Percentiles rank a stretch among this genome's conserved stretches.
phyloP scores from a whole-genome alignment of 2,888 invertebrate species.

The Lepetodrilus schrolli region DNA sequence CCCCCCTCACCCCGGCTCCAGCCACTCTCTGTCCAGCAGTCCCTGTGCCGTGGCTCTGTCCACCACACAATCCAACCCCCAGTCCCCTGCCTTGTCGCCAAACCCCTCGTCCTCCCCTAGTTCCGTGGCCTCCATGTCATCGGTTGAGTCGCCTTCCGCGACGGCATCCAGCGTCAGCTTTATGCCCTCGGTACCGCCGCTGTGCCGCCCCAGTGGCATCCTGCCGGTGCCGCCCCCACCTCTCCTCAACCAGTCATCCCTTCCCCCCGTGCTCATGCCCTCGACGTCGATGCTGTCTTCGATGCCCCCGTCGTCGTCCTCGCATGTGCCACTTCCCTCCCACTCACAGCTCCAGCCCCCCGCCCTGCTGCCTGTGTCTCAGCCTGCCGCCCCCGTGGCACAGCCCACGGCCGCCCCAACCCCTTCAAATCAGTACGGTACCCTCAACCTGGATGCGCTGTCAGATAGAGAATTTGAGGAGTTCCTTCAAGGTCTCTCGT shows the following conservation, averaged over 20 bases:
- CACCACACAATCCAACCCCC: conserved; percentile 30
- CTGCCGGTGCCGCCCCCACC: conserved; percentile 38
- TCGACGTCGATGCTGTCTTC: neutral
- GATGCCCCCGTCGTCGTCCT: conserved; percentile 28
- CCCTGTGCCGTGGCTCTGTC: conserved; percentile 31
- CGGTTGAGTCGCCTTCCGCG: conserved; percentile 45
- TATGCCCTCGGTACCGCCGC: conserved; percentile 38
- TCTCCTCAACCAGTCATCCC: conserved; percentile 36
- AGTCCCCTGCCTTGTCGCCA: conserved; percentile 30
- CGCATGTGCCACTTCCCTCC: neutral
- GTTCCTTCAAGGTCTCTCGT: conserved; percentile 59
- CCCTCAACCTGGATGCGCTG: conserved; percentile 47
- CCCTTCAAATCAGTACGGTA: conserved; percentile 34
- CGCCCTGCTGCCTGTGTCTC: conserved; percentile 5
- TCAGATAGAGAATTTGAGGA: conserved; percentile 65
- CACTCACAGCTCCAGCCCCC: neutral
- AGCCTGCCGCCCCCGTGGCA: conserved; percentile 7
- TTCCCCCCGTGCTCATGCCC: conserved; percentile 21
- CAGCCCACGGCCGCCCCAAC: too few species aligned
- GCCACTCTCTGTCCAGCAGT: conserved; percentile 38
- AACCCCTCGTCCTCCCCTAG: conserved; percentile 38
- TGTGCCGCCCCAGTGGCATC: conserved; percentile 40
- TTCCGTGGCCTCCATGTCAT: conserved; percentile 44
- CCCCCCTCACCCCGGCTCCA: conserved; percentile 34
- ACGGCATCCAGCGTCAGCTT: conserved; percentile 44